Evolutionary conservation across 37 sponge, comb jelly and placozoan genomes (phyloP), one percentile per base, ranked within the genome.

Genomic region (Lycopodina hypogea): DNA sequence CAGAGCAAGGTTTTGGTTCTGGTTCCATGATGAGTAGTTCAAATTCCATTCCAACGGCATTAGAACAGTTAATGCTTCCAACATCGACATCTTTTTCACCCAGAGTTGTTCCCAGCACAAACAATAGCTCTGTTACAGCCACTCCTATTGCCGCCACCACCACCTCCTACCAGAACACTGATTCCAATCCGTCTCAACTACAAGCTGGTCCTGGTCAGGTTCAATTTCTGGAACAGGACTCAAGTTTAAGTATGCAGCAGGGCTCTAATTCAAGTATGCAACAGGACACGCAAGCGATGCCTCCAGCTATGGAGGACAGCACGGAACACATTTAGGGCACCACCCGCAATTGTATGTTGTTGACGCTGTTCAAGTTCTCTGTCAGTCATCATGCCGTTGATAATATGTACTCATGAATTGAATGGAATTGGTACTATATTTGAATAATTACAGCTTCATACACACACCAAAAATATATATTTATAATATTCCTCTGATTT

Each of bases 231-330:
- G 66, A 65, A 65, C 7, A 15, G 34, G 35, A 65, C 35, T 65
- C 66, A 14, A 58, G 4, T 58, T 24, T 14, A 45, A 45, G 48
- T 45, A 45, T 45, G 48, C 48, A 45, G 9, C 32, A 65, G 66
- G 30, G 30, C 66, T 14, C 66, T n/a, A 58, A 26, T 58, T 24
- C 26, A 45, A 45, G 48, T 45, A 45, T 45, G 48, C 48, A 45
- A 45, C 32, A 65, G 66, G 30, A 65, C 66, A 32, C 66, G 12
- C 33, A 24, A 28, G 30, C 48, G 35, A 59, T 4, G 12, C 28
- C 18, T 28, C 28, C 60, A 17, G 60, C 60, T 7, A 65, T 65
- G 66, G 66, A 65, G 35, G 66, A 65, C 35, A 65, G 32, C 66
- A 7, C 30, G 9, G 35, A 33, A 45, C 48, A 45, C 48, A 45